Evolutionary conservation across 2,888 invertebrate genomes (phyloP), one percentile per base, ranked within the genome.

Genomic region (Ormyrus labotus): DNA sequence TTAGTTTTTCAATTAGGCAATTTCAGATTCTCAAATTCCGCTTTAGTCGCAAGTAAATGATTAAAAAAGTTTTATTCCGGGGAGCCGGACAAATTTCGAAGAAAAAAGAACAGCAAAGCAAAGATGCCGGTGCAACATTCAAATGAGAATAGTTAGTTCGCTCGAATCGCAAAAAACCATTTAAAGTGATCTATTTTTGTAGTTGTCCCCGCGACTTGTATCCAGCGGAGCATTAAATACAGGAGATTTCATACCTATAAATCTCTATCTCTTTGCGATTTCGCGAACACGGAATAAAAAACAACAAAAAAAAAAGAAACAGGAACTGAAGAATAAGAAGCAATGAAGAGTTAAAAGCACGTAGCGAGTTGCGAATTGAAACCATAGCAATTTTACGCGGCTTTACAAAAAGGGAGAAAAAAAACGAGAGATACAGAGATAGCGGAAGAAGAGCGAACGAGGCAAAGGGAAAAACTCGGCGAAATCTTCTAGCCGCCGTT

Each of bases 331-430:
- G 7, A 63, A 50, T n/a, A 61, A 63, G n/a, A 48, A 58, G 61
- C 63, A 51, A 64, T 63, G 74, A 74, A 73, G 68, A 69, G 61
- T 67, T 69, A 74, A 74, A 74, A 79, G 72, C 63, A 79, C 57
- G 63, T 73, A 79, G 61, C 19, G 34, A 71, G 61, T 70, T 60
- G 57, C 69, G 58, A 78, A 81, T 81, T 81, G 81, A 78, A 81
- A 77, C 60, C 70, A 67, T 58, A 6, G 64, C 68, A 77, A 81
- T 81, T 81, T 45, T 45, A 13, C 58, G 64, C 19, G 47, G 67
- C 34, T 72, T 61, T 51, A 63, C 55, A 71, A 63, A 67, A 78
- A 69, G 34, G n/a, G 10, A 11, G 60, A 55, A 47, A 34, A 34
- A 45, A 48, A 45, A 53, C n/a, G n/a, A 69, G 50, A 50, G 60